phyloP scores from a whole-genome alignment of 2,797 vertebrate genomes.

The Numenius phaeopus region DNA sequence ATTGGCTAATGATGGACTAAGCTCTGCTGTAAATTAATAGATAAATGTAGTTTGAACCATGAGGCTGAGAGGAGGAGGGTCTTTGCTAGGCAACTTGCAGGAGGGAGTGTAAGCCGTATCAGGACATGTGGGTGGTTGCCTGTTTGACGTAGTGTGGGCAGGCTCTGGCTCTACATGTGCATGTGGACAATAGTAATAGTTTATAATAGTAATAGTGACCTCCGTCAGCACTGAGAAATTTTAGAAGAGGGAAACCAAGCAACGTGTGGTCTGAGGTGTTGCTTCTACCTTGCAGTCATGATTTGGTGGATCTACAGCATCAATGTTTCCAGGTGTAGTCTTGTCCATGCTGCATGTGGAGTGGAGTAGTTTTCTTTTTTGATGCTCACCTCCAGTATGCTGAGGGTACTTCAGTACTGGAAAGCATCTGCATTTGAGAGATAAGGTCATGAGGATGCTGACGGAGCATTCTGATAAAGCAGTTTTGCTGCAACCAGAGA shows the following conservation, averaged over 20 bases:
- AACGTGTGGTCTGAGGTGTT: background rate
- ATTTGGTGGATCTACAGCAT: background rate
- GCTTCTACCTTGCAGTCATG: background rate
- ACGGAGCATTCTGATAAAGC: background rate
- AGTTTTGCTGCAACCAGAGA: background rate
- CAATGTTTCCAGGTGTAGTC: background rate
- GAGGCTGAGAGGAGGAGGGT: background rate
- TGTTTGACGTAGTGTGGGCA: rapidly evolving
- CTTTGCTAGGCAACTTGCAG: background rate
- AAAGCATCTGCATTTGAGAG: background rate
- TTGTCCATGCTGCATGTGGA: background rate
- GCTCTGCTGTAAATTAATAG: background rate
- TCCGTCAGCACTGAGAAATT: background rate
- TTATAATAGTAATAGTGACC: background rate
- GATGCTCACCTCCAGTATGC: background rate
- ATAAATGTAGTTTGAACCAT: background rate
- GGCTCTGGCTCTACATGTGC: background rate
- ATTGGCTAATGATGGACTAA: background rate
- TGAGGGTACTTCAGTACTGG: background rate
- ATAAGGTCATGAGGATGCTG: background rate
- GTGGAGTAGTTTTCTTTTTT: background rate
- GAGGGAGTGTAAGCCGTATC: background rate
- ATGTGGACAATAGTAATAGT: background rate
- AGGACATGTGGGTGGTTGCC: background rate
- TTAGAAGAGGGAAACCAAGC: background rate